A percentile compares a stretch with the other conserved stretches of the same genome.
These are phyloP conservation scores for Ailurus styani DNA, from an alignment of 2,113 vertebrate species.

Conservation along the genomic window DNA sequence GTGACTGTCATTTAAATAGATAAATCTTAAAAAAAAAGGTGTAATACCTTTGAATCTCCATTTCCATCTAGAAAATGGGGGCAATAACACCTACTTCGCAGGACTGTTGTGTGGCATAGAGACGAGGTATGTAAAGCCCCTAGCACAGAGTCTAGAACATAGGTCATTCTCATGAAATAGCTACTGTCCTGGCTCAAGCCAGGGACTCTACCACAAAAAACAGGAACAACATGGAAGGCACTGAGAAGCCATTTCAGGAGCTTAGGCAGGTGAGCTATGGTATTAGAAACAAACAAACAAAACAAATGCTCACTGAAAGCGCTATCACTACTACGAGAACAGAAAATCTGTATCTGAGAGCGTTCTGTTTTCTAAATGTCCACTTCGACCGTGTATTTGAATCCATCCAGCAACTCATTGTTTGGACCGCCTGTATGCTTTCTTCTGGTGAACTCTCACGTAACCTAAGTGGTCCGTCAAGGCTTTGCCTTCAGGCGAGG, in stretches of 20 bases:
- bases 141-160: neutral
- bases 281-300: neutral
- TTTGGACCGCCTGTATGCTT: neutral
- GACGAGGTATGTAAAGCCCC: neutral
- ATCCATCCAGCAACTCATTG: neutral
- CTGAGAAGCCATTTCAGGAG: neutral
- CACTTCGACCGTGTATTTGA: neutral
- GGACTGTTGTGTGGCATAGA: neutral
- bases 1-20: no score
- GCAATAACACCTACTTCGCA: neutral
- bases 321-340: neutral
- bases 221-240: neutral
- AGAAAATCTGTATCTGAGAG: neutral
- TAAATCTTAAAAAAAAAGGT: no score
- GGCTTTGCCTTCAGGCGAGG: neutral
- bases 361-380: neutral
- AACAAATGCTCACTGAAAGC: neutral
- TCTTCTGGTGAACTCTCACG: neutral
- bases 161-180: neutral
- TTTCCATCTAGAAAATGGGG: neutral
- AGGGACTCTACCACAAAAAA: neutral
- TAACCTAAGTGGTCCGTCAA: neutral
- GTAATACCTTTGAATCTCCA: neutral
- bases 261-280: neutral
- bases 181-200: neutral